Evolutionary conservation across 1,140 invertebrate genomes (phyloP).

Genomic region (Gonioctena quinquepunctata): DNA sequence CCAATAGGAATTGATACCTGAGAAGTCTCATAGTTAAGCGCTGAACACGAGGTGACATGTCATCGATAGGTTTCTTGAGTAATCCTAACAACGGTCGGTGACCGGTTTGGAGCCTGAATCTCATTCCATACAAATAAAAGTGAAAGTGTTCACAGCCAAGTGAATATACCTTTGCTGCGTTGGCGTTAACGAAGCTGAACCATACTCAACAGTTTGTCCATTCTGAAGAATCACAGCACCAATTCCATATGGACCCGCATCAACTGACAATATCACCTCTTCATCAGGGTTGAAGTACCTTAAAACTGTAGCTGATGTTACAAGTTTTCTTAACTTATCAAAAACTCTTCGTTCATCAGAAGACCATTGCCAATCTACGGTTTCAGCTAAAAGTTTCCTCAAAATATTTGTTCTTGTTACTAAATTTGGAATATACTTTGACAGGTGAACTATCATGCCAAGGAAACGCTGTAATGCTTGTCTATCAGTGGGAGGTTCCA

Average conservation of each 20-base stretch:
- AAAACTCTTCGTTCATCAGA: neutral
- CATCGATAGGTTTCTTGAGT: conserved; percentile 47
- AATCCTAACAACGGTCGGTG: conserved; percentile 51
- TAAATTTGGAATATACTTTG: conserved; percentile 8
- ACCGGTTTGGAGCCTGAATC: conserved; percentile 49
- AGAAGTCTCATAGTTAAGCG: neutral
- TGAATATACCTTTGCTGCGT: conserved; percentile 51
- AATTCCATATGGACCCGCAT: conserved; percentile 58
- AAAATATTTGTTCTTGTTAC: neutral
- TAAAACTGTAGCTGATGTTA: neutral
- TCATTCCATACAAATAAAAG: conserved; percentile 39
- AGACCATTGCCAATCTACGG: neutral
- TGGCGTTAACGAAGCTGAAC: conserved; percentile 49
- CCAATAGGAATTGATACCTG: neutral
- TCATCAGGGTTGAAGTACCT: conserved; percentile 24
- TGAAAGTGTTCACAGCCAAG: conserved; percentile 49
- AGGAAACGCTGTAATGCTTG: too few species aligned
- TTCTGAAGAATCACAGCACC: conserved; percentile 53
- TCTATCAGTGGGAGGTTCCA: neutral
- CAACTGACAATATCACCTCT: conserved; percentile 55
- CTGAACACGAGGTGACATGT: conserved; percentile 13
- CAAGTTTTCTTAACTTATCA: neutral
- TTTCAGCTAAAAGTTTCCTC: neutral
- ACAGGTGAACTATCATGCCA: too few species aligned
- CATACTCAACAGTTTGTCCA: conserved; percentile 49